Conservation (phyloP, 1,140 invertebrate species). For the Bombus consobrinus region DNA sequence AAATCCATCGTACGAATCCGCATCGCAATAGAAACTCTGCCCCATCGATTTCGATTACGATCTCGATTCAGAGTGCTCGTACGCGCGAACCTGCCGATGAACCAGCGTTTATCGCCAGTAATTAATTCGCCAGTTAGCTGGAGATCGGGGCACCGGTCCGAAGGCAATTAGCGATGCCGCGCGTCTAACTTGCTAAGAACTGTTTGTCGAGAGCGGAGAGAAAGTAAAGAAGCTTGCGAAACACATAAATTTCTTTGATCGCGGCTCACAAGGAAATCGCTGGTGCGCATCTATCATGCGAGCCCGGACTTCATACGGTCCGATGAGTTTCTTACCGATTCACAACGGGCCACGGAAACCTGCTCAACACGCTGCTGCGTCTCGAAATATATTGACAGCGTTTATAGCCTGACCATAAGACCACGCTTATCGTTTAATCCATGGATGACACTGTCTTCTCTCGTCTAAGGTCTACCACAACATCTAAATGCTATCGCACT, state of each 20-base stretch:
- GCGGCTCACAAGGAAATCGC: slow-evolving; percentile 33
- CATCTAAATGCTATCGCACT: background rate
- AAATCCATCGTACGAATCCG: background rate
- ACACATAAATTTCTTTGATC: background rate
- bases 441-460: background rate
- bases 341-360: slow-evolving; percentile 48
- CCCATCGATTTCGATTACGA: background rate
- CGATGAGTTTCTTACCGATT: slow-evolving; percentile 42
- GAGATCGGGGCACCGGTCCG: background rate
- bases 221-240: background rate
- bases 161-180: background rate
- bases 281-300: slow-evolving; percentile 56
- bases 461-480: slow-evolving; percentile 7
- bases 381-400: slow-evolving; percentile 57
- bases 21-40: background rate
- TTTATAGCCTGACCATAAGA: slow-evolving; percentile 47
- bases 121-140: background rate
- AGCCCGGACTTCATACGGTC: slow-evolving; percentile 40
- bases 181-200: too few relatives aligned
- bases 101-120: background rate
- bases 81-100: background rate
- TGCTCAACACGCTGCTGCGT: slow-evolving; percentile 53
- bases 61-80: background rate
- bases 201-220: background rate
- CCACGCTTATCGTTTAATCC: slow-evolving; percentile 33